Percentiles rank a stretch among this genome's conserved stretches.
phyloP scores from a whole-genome alignment of 1,140 invertebrate species.

The Nephotettix cincticeps region DNA sequence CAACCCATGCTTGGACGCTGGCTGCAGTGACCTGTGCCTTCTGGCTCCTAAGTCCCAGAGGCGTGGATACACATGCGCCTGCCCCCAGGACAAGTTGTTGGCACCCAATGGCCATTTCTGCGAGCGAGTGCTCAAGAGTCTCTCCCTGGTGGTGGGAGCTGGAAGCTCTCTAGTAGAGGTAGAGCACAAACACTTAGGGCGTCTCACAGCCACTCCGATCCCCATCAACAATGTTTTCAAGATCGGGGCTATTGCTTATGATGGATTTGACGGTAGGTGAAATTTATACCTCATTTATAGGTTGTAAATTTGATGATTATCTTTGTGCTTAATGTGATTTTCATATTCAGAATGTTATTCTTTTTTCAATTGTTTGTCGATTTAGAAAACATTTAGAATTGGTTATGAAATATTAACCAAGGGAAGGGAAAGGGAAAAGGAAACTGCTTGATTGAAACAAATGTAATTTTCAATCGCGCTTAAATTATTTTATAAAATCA shows the following conservation, averaged over 20 bases:
- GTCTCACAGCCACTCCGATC: slow-evolving; percentile 39
- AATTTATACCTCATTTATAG: neutral
- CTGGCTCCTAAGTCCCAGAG: slow-evolving; percentile 54
- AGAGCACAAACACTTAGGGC: slow-evolving; percentile 48
- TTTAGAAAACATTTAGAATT: too few species aligned
- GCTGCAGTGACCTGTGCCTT: slow-evolving; percentile 81
- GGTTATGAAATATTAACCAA: too few species aligned
- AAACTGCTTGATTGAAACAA: too few species aligned
- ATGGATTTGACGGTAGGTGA: slow-evolving; percentile 43
- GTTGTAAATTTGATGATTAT: neutral
- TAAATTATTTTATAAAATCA: too few species aligned
- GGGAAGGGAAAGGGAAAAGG: too few species aligned
- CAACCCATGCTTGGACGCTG: slow-evolving; percentile 67
- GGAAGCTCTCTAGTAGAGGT: slow-evolving; percentile 44
- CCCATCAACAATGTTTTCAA: slow-evolving; percentile 30
- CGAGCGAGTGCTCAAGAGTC: slow-evolving; percentile 19
- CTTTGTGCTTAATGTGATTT: neutral
- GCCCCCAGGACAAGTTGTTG: slow-evolving; percentile 69
- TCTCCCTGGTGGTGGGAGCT: slow-evolving; percentile 41
- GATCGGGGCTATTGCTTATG: slow-evolving; percentile 42
- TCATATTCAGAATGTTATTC: too few species aligned
- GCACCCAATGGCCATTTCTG: slow-evolving; percentile 54
- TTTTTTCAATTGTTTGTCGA: too few species aligned
- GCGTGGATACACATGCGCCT: slow-evolving; percentile 66
- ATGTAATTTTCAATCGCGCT: too few species aligned